Evolutionary conservation across 1,140 invertebrate genomes (phyloP), one percentile per base, ranked within the genome.

Genomic region (Aphaenogaster floridana): DNA sequence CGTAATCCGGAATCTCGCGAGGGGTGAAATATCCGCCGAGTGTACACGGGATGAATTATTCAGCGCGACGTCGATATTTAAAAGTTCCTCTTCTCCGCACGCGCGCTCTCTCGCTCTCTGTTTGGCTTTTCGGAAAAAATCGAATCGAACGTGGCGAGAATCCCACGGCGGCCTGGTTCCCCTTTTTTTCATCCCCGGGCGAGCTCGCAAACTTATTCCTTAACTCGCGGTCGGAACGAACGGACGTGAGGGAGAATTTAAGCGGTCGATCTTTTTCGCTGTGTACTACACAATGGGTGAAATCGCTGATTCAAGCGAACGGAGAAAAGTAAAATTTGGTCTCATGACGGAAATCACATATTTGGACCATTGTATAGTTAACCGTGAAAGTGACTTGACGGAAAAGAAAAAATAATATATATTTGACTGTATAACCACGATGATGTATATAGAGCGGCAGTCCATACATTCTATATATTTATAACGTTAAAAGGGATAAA

Each of bases 161-260:
- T 90, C 72, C 87, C 68, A 57, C 11, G 15, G 17, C 21, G 36
- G 50, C 45, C 63, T 4, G 54, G 36, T 71, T 34, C 17, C 36
- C 69, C 28, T 39, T 87, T 86, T 85, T 86, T 79, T 76, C 69
- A 74, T 84, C 79, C 71, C 50, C 39, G 9, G 72, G 72, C 87
- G 74, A 87, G 85, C 86, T 81, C 80, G 57, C 86, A 74, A 88
- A 91, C 90, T 91, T 91, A 87, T 91, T 91, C 83, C 45, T 90
- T 83, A 91, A 91, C 77, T 91, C 90, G 64, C 39, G 81, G 39
- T 91, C 80, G 81, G 50, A 84, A 69, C 86, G 78, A 74, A 90
- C 81, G 90, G 45, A 91, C 90, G 90, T 91, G 90, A 91, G 89
- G 72, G 86, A 90, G 89, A 90, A 90, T 81, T 86, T 81, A 90